Base-by-base conservation (phyloP, 37 sponge, comb jelly and placozoan species). In the Haliclona indistincta region DNA sequence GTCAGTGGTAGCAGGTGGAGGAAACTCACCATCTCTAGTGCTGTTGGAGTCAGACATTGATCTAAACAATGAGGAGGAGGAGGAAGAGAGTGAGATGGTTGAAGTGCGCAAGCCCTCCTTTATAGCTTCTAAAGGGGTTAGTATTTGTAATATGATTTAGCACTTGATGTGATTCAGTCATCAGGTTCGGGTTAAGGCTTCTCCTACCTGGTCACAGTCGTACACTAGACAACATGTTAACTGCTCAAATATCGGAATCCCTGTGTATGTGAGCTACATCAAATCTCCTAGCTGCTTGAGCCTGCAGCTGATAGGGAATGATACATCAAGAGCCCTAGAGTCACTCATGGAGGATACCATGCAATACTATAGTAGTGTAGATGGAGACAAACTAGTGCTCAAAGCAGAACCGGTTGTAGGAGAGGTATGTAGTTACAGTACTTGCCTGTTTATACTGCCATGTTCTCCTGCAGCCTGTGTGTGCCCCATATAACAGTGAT, bases 401-500 rank as follows among this genome's bases (percentile, higher is more conserved):
- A n/a, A n/a, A 0, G 44, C 56, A 17, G 40, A 42, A 23, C 60
- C 68, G 0, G 8, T 56, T 4, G 51, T 79, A 34, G 86, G 86
- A 56, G 67, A 78, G 81, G 86, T 86, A 28, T 5, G 54, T 23
- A 41, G n/a, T n/a, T n/a, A n/a, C n/a, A n/a, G n/a, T n/a, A n/a
- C n/a, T n/a, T n/a, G n/a, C n/a, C n/a, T n/a, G n/a, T 58, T 58
- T 20, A 33, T 55, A 41, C 0, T 43, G 1, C 4, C 54, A 33
- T 23, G 10, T 38, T 43, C 36, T 8, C 22, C 63, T 58, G n/a
- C 71, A 90, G 91, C 64, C 86, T 17, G 84, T 86, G 45, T 84
- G 86, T 55, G 72, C 91, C 8, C 42, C 64, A 32, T 90, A 66
- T 70, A 41, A 78, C 54, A 85, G 69, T 37, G 86, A 90, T 60